Evolutionary conservation across 2,888 invertebrate genomes (phyloP), one percentile per base, ranked within the genome.

Genomic region (Rutpela maculata): DNA sequence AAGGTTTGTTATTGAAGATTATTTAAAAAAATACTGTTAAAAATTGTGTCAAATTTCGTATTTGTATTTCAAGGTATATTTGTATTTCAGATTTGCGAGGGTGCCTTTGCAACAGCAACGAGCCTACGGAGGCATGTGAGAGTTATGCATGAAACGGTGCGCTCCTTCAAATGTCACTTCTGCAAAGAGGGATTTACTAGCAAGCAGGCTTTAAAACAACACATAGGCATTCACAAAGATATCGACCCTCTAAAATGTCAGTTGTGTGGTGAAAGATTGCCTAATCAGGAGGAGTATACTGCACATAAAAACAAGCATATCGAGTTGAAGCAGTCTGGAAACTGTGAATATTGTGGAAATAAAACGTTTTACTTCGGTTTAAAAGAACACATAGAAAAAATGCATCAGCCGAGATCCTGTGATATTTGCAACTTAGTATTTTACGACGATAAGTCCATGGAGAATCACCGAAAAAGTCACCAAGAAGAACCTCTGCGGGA

Each of bases 141-240:
- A 10, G 82, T 81, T 3, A 81, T 83, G 81, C 83, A 83, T 50
- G 83, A 83, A 57, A 80, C 83, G 0, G 79, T 83, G 0, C 79
- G 83, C 7, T 79, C 81, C 1, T 83, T 79, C 56, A 66, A 60
- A 10, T 83, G 83, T 50, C 80, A 81, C 62, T 83, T 77, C 62
- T 83, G 83, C 31, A 73, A 77, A 35, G 80, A 81, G 50, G 56
- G 71, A 12, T 83, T 83, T 22, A 78, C 78, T 0, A 83, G 82
- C 56, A 81, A 81, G 72, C 81, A 82, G 67, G 80, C 80, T 9
- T 57, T 82, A 10, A 78, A 81, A 50, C 78, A 83, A 65, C 83
- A 83, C 67, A 77, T 78, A 63, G 67, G n/a, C 3, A 78, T 80
- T 5, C 83, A 83, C 50, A 81, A 72, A 59, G 81, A 82, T 43